These are phyloP conservation scores for Xestia ashworthii DNA, from an alignment of 2,888 invertebrate genomes.

Conservation along the genomic window DNA sequence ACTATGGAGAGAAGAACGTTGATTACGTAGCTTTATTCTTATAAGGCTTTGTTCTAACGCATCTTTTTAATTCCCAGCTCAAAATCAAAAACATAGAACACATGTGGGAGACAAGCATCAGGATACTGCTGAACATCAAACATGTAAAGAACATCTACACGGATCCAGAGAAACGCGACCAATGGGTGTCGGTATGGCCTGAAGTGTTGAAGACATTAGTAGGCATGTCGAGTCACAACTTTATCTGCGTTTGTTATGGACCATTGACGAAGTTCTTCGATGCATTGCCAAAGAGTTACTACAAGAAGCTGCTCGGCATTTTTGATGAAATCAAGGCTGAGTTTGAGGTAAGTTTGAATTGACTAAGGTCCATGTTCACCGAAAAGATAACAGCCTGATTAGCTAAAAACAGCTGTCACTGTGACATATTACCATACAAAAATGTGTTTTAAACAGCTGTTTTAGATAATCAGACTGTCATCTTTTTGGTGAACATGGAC, in stretches of 20 bases:
- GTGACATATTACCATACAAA: no score
- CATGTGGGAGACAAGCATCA: slow-evolving; percentile 91
- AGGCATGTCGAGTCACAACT: slow-evolving; percentile 92
- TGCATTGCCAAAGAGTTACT: slow-evolving; percentile 90
- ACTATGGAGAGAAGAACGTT: not conserved
- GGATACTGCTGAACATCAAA: slow-evolving; percentile 91
- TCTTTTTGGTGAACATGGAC: no score
- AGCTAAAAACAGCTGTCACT: no score
- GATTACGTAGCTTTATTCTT: not conserved
- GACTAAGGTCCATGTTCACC: no score
- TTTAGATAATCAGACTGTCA: no score
- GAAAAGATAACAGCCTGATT: no score
- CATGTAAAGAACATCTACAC: slow-evolving; percentile 92
- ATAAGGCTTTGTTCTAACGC: not conserved
- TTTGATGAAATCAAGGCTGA: slow-evolving; percentile 91
- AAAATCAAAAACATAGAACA: slow-evolving; percentile 92
- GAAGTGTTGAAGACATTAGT: slow-evolving; percentile 92
- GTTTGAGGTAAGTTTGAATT: slow-evolving; percentile 86
- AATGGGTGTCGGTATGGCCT: slow-evolving; percentile 91
- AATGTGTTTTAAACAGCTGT: no score
- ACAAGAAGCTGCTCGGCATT: slow-evolving; percentile 87
- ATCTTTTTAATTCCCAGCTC: slow-evolving; percentile 81
- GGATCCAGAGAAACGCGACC: slow-evolving; percentile 91
- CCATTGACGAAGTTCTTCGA: slow-evolving; percentile 91
- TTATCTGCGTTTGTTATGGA: slow-evolving; percentile 92